Evolutionary conservation across 1,140 invertebrate species (phyloP), one percentile per base, ranked within the genome.

Genomic region (Chironomus striatipennis): DNA sequence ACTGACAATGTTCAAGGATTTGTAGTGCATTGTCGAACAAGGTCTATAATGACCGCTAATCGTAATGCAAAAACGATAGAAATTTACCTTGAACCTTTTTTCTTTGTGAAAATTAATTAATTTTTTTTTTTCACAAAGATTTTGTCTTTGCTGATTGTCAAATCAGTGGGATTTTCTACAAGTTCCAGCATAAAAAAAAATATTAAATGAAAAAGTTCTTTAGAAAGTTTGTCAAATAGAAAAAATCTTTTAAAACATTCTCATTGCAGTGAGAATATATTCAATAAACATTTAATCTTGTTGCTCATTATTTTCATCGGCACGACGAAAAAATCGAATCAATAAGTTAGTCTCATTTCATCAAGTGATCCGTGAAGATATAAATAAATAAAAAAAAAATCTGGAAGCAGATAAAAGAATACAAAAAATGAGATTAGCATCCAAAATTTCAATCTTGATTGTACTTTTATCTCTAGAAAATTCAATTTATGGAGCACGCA

Each of bases 231-330:
- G 12, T 57, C n/a, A 57, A n/a, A 57, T 34, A 34, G 5, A 34
- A 2, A 34, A 34, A 34, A 57, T n/a, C 47, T 12, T 57, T n/a
- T n/a, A n/a, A 10, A 5, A 57, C 12, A 5, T 34, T 34, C 24
- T 34, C 24, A 34, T 34, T 34, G 24, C 24, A 34, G 24, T 34
- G 47, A 57, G 47, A n/a, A 57, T 57, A 1, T 57, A 57, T 57
- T 57, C 12, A 57, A 57, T 57, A 57, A 57, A 57, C 12, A 57
- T 57, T 57, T 57, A 57, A 57, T 57, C 47, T 57, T 57, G 47
- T 57, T n/a, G 47, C 12, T 57, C 47, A 57, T 57, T n/a, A 57
- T 57, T 15, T 57, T 10, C 47, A 57, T 57, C 9, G 12, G 15
- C 10, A 57, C 12, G 12, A 57, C 12, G 12, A n/a, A 7, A 47